These are phyloP conservation scores for Polyploca ridens DNA, from an alignment of 2,888 invertebrate genomes.

Conservation along the genomic window DNA sequence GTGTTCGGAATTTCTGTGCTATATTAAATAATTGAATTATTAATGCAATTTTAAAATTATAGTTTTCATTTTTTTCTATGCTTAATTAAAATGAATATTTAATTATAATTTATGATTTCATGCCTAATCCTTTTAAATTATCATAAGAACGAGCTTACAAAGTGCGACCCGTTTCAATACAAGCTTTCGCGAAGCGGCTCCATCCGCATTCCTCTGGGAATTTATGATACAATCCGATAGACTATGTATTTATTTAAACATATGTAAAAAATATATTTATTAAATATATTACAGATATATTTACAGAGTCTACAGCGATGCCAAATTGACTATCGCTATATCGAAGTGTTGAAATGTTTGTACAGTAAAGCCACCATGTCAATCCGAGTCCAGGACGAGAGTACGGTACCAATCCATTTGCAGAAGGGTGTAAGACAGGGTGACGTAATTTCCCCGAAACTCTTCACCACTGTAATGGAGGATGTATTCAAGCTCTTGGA, in stretches of 20 bases:
- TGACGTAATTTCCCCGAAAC: no score
- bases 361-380: no score
- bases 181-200: not conserved
- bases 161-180: not conserved
- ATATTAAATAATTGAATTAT: not conserved
- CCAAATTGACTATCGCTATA: no score
- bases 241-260: not conserved
- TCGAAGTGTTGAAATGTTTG: no score
- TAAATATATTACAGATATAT: no score
- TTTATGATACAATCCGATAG: not conserved
- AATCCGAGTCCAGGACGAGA: no score
- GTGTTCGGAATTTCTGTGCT: not conserved
- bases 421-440: no score
- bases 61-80: not conserved
- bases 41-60: not conserved
- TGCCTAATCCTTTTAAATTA: not conserved
- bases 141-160: not conserved
- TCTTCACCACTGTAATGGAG: no score
- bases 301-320: no score
- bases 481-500: no score
- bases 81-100: constrained; percentile 3
- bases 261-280: no score
- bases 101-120: not conserved
- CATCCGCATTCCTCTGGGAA: not conserved
- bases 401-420: no score